These are phyloP conservation scores for Scaptodrosophila latifasciaeformis DNA, from an alignment of 2,888 invertebrate species.

Conservation along the genomic window DNA sequence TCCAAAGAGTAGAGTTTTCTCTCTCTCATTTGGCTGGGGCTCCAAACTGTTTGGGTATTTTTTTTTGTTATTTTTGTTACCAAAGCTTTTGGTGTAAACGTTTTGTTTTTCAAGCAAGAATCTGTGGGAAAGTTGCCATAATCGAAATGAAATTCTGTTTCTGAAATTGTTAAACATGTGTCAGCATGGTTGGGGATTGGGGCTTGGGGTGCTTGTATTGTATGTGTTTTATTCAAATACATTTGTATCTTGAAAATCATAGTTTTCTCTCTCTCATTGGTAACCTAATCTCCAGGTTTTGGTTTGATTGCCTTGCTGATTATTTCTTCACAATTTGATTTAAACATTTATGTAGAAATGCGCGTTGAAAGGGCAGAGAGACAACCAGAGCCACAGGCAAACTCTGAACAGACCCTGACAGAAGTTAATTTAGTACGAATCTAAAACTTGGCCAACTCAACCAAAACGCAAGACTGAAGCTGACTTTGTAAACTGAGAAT, in stretches of 20 bases:
- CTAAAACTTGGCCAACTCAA: no score
- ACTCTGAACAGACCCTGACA: no score
- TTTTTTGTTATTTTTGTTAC: no score
- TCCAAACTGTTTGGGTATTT: neutral
- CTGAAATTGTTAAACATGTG: conserved; percentile 53
- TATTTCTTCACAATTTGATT: conserved; percentile 62
- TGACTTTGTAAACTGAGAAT: no score
- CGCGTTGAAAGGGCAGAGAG: neutral
- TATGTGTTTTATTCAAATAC: no score
- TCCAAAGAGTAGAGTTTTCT: neutral
- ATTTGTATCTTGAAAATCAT: conserved; percentile 36
- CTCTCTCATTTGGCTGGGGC: neutral
- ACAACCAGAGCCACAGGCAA: no score
- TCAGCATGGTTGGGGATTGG: conserved; percentile 48
- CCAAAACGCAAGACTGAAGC: no score
- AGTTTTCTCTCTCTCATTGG: conserved; percentile 23
- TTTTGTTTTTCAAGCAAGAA: conserved; percentile 57
- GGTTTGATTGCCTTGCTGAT: conserved; percentile 63
- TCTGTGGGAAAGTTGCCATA: conserved; percentile 65
- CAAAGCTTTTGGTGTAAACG: conserved; percentile 50
- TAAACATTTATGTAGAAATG: no score
- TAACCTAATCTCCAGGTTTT: conserved; percentile 48
- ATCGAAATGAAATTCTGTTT: conserved; percentile 63
- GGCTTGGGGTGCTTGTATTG: no score
- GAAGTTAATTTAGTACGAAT: no score